These are phyloP conservation scores for Turdus rufiventris DNA, from an alignment of 2,113 vertebrate species.

Conservation along the genomic window DNA sequence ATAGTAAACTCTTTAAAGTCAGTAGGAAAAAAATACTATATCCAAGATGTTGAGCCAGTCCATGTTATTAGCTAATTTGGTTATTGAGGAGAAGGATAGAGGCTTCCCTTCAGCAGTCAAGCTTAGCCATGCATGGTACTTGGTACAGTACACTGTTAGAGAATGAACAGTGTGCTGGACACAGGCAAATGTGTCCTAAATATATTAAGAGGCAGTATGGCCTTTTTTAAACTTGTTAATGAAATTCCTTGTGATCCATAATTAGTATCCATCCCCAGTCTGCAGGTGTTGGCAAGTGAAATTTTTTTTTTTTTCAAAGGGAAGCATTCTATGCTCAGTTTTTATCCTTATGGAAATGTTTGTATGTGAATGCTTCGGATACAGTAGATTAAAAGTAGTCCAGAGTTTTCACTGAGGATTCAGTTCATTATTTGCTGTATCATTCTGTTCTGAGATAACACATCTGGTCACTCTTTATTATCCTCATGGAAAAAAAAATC, in stretches of 20 bases:
- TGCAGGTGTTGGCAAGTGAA: neutral
- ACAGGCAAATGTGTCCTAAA: neutral
- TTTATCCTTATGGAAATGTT: neutral
- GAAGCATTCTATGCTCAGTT: neutral
- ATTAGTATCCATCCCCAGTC: neutral
- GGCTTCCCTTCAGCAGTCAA: neutral
- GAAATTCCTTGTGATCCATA: neutral
- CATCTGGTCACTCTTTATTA: neutral
- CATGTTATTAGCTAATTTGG: neutral
- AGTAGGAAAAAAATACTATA: neutral
- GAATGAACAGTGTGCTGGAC: neutral
- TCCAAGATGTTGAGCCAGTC: neutral
- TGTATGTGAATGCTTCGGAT: neutral
- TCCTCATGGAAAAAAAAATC: neutral
- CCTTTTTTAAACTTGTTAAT: neutral
- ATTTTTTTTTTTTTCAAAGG: neutral
- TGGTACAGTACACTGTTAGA: neutral
- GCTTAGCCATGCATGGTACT: neutral
- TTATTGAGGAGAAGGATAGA: neutral
- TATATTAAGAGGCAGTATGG: neutral
- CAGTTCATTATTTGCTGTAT: neutral
- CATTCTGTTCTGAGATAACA: neutral
- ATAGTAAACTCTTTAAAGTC: neutral
- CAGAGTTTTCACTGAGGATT: neutral
- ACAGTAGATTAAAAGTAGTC: neutral